Conservation (phyloP, 2,113 vertebrate species). For the Caranx ignobilis region DNA sequence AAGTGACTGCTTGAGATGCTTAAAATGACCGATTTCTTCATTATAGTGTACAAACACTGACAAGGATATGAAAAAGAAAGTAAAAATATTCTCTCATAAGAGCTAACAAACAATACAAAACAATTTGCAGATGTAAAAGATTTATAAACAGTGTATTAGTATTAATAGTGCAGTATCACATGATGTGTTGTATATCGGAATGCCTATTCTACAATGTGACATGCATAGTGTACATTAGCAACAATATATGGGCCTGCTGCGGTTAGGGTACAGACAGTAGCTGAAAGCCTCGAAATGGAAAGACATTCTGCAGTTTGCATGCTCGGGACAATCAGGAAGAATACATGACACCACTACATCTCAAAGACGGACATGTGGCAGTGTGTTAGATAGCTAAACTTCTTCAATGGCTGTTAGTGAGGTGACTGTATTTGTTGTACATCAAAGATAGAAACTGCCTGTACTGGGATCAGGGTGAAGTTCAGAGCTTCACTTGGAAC, state of each 20-base stretch:
- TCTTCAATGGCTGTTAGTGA: slow-evolving; percentile 11
- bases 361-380: slow-evolving; percentile 31
- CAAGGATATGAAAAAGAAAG: slow-evolving; percentile 56
- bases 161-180: slow-evolving; percentile 71
- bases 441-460: slow-evolving; percentile 13
- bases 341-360: neutral
- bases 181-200: slow-evolving; percentile 66
- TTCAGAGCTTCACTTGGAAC: slow-evolving; percentile 20
- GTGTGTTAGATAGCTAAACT: neutral
- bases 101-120: slow-evolving; percentile 61
- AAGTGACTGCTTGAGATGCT: slow-evolving; percentile 47
- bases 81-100: slow-evolving; percentile 51
- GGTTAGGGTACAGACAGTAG: slow-evolving; percentile 42
- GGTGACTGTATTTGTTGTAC: slow-evolving; percentile 1
- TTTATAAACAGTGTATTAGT: slow-evolving; percentile 62
- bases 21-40: slow-evolving; percentile 50
- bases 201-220: slow-evolving; percentile 76
- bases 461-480: slow-evolving; percentile 8
- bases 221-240: slow-evolving; percentile 71
- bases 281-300: slow-evolving; percentile 47
- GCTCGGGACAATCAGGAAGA: slow-evolving; percentile 36
- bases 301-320: slow-evolving; percentile 52
- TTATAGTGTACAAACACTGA: slow-evolving; percentile 52
- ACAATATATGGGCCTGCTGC: slow-evolving; percentile 45
- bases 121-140: slow-evolving; percentile 46